Evolutionary conservation across 2,113 vertebrate species (phyloP), one percentile per base, ranked within the genome.

Genomic region (Clarias batrachus): DNA sequence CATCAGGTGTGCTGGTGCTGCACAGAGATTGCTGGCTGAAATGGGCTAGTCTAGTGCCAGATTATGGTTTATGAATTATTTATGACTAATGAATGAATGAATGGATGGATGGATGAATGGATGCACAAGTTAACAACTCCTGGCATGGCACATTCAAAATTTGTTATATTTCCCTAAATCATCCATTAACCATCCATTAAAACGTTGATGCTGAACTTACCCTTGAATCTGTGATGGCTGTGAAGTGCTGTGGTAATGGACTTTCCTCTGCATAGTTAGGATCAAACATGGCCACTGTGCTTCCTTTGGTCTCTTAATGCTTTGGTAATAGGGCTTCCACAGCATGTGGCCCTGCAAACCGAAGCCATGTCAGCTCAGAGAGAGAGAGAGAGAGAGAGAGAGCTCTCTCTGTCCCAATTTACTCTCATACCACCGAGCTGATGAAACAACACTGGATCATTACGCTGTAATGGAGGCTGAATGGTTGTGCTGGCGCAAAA

Each of bases 321-420:
- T 70, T 21, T 68, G 33, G 65, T 85, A 87, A 87, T 83, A 78
- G 52, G 63, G 74, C 56, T 30, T 83, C 57, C 60, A 68, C 56
- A 52, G 65, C 11, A 41, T 37, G 63, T 86, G 84, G 83, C 83
- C 86, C 74, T 62, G 41, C 70, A 65, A 83, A 74, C 81, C 25
- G 21, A 81, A 60, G 41, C 68, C 60, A 19, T 62, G 56, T 59
- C 27, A 82, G 52, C 41, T 82, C 27, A 60, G 78, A 80, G 10
- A 80, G 48, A 78, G 78, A 23, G 57, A 7, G 56, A 17, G 41
- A 56, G 74, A 27, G 74, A 57, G 76, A 11, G 54, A 30, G 74
- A 19, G 33, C 85, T 88, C 68, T 27, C 0, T 82, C 87, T 86
- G 90, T 89, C 83, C 86, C 89, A 91, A 81, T 93, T 92, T 90